Conservation (phyloP, 2,113 vertebrate species). For the Pungitius pungitius region DNA sequence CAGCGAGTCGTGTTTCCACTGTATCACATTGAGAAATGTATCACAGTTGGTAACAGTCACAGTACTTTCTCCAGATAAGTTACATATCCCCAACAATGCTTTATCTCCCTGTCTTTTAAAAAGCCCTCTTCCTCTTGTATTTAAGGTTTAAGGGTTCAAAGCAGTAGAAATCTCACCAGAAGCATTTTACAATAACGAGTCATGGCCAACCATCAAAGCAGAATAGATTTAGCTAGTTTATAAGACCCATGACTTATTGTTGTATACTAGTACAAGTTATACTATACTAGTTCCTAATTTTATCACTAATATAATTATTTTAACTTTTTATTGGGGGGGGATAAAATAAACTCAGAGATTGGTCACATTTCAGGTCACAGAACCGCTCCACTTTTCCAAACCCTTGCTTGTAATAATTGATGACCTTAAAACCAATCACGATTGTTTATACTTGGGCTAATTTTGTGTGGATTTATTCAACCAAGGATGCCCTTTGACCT, state of each 20-base stretch:
- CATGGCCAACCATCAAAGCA: not conserved
- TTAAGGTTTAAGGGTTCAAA: not conserved
- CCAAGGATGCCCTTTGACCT: constrained; percentile 64
- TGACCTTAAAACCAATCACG: constrained; percentile 75
- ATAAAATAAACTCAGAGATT: constrained; percentile 40
- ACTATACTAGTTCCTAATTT: no score
- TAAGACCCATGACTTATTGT: accelerated
- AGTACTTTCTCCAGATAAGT: not conserved
- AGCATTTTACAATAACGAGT: not conserved
- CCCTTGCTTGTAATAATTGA: constrained; percentile 68
- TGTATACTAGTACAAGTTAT: no score
- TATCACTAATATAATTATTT: constrained; percentile 32
- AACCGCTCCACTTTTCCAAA: constrained; percentile 65
- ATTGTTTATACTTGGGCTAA: constrained; percentile 74
- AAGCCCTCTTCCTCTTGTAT: not conserved
- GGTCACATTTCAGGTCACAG: constrained; percentile 67
- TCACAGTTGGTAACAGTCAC: not conserved
- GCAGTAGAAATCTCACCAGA: not conserved
- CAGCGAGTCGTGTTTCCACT: no score
- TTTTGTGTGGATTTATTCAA: constrained; percentile 64
- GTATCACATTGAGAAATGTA: no score
- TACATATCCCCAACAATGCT: not conserved
- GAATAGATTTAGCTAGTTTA: not conserved
- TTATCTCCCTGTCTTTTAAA: not conserved
- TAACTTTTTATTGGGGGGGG: constrained; percentile 20